Conservation (phyloP, 1,140 invertebrate genomes). For the Bemisia tabaci region DNA sequence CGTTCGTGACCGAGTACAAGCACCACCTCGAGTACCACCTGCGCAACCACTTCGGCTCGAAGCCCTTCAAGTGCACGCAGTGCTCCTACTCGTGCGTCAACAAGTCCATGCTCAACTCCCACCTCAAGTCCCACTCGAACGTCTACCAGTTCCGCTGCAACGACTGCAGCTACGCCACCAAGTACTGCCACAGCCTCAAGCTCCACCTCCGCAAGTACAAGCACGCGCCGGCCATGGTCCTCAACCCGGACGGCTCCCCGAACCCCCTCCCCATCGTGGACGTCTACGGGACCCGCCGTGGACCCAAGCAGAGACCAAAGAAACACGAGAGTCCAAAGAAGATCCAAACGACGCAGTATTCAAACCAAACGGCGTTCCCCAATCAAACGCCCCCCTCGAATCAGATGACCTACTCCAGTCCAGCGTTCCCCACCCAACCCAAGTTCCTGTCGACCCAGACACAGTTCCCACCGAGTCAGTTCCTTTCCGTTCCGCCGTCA, state of each 20-base stretch:
- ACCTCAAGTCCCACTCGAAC: conserved; percentile 95
- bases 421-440: background rate
- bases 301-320: conserved; percentile 55
- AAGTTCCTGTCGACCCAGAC: background rate
- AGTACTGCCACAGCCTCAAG: conserved; percentile 96
- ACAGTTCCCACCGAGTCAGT: background rate
- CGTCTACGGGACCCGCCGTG: conserved; percentile 73
- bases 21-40: conserved; percentile 97
- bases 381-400: background rate
- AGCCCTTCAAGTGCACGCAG: conserved; percentile 90
- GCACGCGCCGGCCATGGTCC: conserved; percentile 64
- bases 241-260: conserved; percentile 75
- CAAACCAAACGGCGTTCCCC: background rate
- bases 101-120: conserved; percentile 98
- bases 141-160: conserved; percentile 91
- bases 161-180: conserved; percentile 93
- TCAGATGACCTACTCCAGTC: background rate
- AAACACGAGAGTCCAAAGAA: conserved; percentile 3
- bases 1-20: conserved; percentile 97
- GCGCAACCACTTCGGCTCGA: conserved; percentile 86
- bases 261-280: conserved; percentile 79
- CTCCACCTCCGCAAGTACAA: conserved; percentile 82
- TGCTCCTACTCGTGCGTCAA: conserved; percentile 92
- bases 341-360: background rate
- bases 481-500: background rate